phyloP scores from a whole-genome alignment of 2,888 invertebrate species.

The Brassicogethes aeneus region DNA sequence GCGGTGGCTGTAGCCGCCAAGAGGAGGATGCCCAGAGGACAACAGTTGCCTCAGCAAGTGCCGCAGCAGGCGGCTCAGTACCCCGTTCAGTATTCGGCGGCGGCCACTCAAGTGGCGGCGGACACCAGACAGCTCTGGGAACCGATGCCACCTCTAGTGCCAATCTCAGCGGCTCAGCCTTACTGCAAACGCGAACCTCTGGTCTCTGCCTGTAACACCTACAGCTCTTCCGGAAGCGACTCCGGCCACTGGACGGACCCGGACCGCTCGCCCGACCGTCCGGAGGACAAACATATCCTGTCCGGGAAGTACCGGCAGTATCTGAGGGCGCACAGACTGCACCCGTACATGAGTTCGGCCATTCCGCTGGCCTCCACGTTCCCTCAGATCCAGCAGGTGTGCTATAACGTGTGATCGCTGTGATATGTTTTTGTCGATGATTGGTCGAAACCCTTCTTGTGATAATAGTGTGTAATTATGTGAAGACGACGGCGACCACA shows the following conservation, averaged over 20 bases:
- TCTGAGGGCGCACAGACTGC: constrained; percentile 48
- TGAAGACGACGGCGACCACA: constrained; percentile 21
- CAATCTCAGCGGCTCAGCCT: constrained; percentile 31
- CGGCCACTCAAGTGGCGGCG: constrained; percentile 19
- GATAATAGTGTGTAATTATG: constrained; percentile 42
- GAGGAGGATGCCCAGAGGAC: constrained; percentile 22
- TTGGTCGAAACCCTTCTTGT: constrained; percentile 33
- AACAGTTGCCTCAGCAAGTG: constrained; percentile 33
- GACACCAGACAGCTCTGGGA: constrained; percentile 33
- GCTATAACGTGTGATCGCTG: constrained; percentile 52
- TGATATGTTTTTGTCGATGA: constrained; percentile 28
- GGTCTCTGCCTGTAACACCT: constrained; percentile 38
- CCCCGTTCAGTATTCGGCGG: constrained; percentile 24
- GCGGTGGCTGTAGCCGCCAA: constrained; percentile 25
- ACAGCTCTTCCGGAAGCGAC: constrained; percentile 32
- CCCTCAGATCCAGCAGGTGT: constrained; percentile 51
- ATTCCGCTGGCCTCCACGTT: constrained; percentile 43
- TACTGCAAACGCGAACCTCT: constrained; percentile 36
- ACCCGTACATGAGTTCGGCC: constrained; percentile 47
- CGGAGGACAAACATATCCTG: constrained; percentile 37
- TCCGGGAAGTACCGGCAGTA: constrained; percentile 52
- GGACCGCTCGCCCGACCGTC: constrained; percentile 37
- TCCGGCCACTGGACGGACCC: constrained; percentile 38
- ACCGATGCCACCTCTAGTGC: constrained; percentile 35
- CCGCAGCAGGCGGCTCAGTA: constrained; percentile 35